phyloP scores from a whole-genome alignment of 2,113 vertebrate genomes.

The Grammomys surdaster region DNA sequence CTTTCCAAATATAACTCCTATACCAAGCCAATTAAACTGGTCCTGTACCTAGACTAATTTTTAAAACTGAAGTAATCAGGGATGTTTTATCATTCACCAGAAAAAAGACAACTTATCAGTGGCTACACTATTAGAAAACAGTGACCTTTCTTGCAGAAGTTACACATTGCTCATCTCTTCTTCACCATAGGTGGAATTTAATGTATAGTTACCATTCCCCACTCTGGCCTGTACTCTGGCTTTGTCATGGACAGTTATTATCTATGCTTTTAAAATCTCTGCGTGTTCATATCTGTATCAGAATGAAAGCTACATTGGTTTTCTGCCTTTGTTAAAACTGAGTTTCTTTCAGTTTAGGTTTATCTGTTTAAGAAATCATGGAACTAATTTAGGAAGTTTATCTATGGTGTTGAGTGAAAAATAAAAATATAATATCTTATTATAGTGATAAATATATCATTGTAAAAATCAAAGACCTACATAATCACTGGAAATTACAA shows the following conservation, averaged over 20 bases:
- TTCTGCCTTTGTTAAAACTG: neutral
- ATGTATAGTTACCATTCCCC: neutral
- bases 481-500: conserved; percentile 10
- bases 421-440: neutral
- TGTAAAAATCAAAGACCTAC: neutral
- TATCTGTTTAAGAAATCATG: neutral
- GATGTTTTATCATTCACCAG: no score
- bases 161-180: neutral
- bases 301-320: neutral
- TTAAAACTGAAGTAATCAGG: neutral
- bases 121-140: no score
- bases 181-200: no score
- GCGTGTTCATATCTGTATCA: neutral
- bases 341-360: neutral
- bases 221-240: neutral
- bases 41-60: neutral
- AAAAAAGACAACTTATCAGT: neutral
- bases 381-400: neutral
- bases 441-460: neutral
- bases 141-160: neutral
- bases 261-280: neutral
- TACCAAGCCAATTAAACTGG: neutral
- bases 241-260: neutral
- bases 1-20: neutral
- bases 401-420: conserved; percentile 3